Percentiles rank a stretch among this genome's conserved stretches.
Conservation (phyloP, 2,113 vertebrate genomes). For the Glaucomys volans region DNA sequence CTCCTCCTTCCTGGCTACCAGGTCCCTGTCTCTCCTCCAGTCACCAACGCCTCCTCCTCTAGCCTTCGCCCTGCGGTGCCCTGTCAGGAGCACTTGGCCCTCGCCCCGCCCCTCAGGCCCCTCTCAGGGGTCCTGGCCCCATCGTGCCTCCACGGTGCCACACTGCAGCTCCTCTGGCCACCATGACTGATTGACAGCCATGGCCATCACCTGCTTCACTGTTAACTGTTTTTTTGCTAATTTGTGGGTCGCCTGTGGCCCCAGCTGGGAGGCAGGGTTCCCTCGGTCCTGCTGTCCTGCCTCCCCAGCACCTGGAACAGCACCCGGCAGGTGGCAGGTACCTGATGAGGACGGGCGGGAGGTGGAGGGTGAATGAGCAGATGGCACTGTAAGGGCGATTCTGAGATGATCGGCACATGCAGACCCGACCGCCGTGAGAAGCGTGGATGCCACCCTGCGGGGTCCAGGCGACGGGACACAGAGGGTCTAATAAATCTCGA, state of each 20-base stretch:
- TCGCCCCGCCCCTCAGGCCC: too few species aligned
- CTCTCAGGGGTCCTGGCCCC: too few species aligned
- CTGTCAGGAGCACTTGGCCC: too few species aligned
- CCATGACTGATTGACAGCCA: fast-evolving
- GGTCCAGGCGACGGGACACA: too few species aligned
- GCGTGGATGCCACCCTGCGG: not conserved
- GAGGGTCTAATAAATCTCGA: too few species aligned
- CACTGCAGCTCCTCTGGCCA: not conserved
- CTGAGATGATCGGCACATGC: not conserved
- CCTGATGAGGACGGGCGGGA: fast-evolving
- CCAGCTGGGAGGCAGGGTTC: too few species aligned
- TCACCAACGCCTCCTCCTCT: not conserved
- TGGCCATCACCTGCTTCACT: not conserved
- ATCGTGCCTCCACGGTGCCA: fast-evolving
- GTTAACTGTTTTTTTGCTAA: too few species aligned
- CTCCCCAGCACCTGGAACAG: fast-evolving
- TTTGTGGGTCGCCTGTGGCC: not conserved
- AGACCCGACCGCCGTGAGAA: fast-evolving
- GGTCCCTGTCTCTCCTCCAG: not conserved
- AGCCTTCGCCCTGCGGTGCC: too few species aligned
- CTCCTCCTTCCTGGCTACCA: too few species aligned
- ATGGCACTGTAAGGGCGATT: too few species aligned
- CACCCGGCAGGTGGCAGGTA: fast-evolving
- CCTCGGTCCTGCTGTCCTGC: not conserved
- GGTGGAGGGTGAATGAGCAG: not conserved